Conservation (phyloP, 2,888 invertebrate species). For the Laspeyria flexula region DNA sequence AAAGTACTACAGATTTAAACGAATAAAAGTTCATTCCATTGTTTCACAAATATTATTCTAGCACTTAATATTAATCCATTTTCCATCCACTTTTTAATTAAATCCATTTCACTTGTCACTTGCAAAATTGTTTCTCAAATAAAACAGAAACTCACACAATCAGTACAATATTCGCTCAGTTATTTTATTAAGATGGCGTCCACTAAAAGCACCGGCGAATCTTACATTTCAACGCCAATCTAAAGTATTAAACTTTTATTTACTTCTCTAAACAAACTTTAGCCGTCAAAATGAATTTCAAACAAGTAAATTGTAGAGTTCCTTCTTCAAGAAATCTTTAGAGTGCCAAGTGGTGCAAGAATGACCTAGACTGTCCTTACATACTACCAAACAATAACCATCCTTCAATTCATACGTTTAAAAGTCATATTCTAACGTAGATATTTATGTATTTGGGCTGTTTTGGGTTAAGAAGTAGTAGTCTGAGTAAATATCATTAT, state of each 20-base stretch:
- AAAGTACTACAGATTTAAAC: no score
- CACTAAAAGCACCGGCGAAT: conserved; percentile 35
- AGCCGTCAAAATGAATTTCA: conserved; percentile 72
- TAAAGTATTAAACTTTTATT: conserved; percentile 65
- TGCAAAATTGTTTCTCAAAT: conserved; percentile 5
- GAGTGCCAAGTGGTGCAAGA: conserved; percentile 52
- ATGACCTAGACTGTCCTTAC: conserved; percentile 50
- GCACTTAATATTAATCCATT: background rate
- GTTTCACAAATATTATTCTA: background rate
- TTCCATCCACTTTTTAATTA: background rate
- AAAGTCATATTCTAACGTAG: conserved; percentile 18
- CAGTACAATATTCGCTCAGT: conserved; percentile 10
- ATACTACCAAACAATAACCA: conserved; percentile 10
- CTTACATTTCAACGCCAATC: conserved; percentile 54
- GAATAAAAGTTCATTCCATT: no score
- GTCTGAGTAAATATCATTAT: conserved; percentile 78
- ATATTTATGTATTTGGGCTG: conserved; percentile 29
- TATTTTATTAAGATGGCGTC: conserved; percentile 19
- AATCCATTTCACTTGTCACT: background rate
- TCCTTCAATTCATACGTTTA: background rate
- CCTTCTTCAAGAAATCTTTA: conserved; percentile 68
- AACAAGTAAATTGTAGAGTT: conserved; percentile 72
- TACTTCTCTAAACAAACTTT: conserved; percentile 63
- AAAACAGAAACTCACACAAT: conserved; percentile 17
- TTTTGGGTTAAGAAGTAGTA: conserved; percentile 40